Base-by-base conservation (phyloP, 2,888 invertebrate genomes). In the Gymnoscelis rufifasciata region DNA sequence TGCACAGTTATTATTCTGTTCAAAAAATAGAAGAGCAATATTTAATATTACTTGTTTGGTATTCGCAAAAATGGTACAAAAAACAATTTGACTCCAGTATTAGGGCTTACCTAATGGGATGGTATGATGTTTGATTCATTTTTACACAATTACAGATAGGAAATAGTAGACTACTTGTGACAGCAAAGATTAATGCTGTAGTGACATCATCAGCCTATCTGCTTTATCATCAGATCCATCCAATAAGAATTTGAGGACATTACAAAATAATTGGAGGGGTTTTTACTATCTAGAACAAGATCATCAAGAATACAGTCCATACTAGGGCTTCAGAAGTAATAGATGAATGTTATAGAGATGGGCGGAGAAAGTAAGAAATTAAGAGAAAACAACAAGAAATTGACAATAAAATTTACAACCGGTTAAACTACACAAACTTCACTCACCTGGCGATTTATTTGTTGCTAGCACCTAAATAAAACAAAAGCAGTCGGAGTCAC, bases 381-480 rank as follows among this genome's bases (percentile, higher is more conserved):
- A n/a, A n/a, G n/a, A n/a, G n/a, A n/a, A n/a, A n/a, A n/a, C n/a
- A n/a, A n/a, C n/a, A n/a, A n/a, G n/a, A n/a, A n/a, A n/a, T n/a
- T n/a, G n/a, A 26, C 5, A 19, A 19, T 31, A 11, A 14, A 30
- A 7, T 2, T 12, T 26, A 36, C 41, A 42, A 48, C 47, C 47
- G 38, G 51, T 47, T 38, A 47, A 37, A 40, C 42, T 38, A 36
- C 2, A 73, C 79, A 40, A 30, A 31, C 15, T 15, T 19, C 43
- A 54, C 57, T 83, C 62, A 87, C 87, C 73, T 87, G 83, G 60
- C 69, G 59, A 59, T 65, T 71, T 68, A 65, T 66, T 62, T 66
- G 66, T 62, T 64, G 56, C 56, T 78, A 73, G 73, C 78, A 72
- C 75, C 69, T 69, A 74, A 62, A 52, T 68, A 59, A 66, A 72